These are phyloP conservation scores for Parnassius apollo DNA, from an alignment of 2,888 invertebrate species.

Conservation along the genomic window DNA sequence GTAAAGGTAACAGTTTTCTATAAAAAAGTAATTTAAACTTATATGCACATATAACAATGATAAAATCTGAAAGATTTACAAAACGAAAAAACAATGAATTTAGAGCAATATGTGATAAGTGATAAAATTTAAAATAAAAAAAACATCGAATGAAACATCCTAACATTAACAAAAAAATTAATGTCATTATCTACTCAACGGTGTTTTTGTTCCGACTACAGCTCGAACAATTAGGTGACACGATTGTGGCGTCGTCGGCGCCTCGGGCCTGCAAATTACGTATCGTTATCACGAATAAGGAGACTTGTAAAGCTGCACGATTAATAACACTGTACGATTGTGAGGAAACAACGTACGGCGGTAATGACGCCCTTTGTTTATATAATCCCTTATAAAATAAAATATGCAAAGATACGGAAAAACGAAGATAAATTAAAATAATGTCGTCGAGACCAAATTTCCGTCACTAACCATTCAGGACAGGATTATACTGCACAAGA, in stretches of 20 bases:
- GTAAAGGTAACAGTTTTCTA: too few species aligned
- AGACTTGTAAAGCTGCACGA: constrained; percentile 14
- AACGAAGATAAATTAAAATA: too few species aligned
- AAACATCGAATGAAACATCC: too few species aligned
- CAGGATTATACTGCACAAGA: too few species aligned
- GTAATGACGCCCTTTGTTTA: constrained; percentile 3
- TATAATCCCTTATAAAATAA: background rate
- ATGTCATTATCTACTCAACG: constrained; percentile 5
- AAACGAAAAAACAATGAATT: background rate
- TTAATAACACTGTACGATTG: constrained; percentile 12
- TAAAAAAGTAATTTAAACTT: too few species aligned
- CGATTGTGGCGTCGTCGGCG: constrained; percentile 26
- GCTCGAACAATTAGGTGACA: constrained; percentile 29
- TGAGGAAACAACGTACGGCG: background rate
- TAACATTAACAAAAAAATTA: too few species aligned
- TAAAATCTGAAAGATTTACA: background rate
- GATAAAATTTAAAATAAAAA: too few species aligned
- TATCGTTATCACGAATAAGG: constrained; percentile 22
- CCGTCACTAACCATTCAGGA: too few species aligned
- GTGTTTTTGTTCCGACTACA: constrained; percentile 14
- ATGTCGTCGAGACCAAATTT: too few species aligned
- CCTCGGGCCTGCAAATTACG: constrained; percentile 22
- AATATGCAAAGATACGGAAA: too few species aligned
- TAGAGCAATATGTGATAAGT: background rate
- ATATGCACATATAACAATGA: background rate